A percentile compares a stretch with the other conserved stretches of the same genome.
Evolutionary conservation across 2,797 vertebrate species (phyloP).

Genomic region (Sebastes aleutianus): DNA sequence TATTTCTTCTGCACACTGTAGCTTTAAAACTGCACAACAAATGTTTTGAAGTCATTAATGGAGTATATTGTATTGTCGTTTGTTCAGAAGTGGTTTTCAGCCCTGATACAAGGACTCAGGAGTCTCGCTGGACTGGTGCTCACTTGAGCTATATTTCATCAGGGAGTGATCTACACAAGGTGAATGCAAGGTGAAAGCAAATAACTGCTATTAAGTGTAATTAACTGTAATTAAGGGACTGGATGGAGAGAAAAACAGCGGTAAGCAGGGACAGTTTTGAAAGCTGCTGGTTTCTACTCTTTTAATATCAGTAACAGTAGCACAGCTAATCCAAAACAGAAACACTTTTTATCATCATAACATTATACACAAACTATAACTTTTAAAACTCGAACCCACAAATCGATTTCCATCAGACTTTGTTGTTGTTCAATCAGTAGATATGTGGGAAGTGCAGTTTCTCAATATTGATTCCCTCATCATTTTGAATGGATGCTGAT

Average conservation of each 20-base stretch:
- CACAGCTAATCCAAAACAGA: not conserved
- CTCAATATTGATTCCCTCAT: not conserved
- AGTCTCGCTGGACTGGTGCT: conserved; percentile 7
- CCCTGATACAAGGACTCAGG: not conserved
- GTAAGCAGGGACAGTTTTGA: conserved; percentile 2
- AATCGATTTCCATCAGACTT: not conserved
- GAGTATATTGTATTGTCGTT: not conserved
- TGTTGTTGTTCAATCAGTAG: not conserved
- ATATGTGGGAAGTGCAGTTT: not conserved
- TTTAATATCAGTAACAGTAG: not conserved
- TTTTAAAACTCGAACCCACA: not conserved
- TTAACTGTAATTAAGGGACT: conserved; percentile 45
- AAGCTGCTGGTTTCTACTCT: conserved; percentile 10
- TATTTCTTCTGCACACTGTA: not conserved
- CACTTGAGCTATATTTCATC: not conserved
- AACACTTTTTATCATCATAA: not conserved
- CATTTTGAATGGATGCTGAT: not conserved
- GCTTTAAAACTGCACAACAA: not conserved
- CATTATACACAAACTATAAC: not conserved
- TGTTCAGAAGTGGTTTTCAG: not conserved
- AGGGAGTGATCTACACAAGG: conserved; percentile 15
- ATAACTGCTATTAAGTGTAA: conserved; percentile 44
- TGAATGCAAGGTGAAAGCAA: conserved; percentile 43
- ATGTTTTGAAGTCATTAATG: not conserved
- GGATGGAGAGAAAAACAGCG: conserved; percentile 26